Conservation (phyloP, 2,888 invertebrate species). For the Lobophora halterata region DNA sequence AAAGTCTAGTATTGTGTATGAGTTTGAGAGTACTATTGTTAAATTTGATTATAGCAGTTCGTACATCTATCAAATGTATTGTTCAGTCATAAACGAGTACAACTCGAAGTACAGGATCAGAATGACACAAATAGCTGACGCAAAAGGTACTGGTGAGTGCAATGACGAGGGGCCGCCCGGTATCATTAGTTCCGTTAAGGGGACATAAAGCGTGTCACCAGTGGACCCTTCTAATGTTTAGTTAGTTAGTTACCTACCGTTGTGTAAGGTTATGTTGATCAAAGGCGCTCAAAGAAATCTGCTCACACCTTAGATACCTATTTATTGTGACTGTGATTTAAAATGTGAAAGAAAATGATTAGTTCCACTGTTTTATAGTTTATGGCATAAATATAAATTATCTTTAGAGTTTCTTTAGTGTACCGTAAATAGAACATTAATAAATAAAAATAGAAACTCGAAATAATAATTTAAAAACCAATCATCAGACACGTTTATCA, state of each 20-base stretch:
- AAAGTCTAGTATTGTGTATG: too few relatives aligned
- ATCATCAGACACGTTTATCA: too few relatives aligned
- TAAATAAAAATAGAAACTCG: too few relatives aligned
- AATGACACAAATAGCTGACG: conserved; percentile 48
- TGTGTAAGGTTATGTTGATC: too few relatives aligned
- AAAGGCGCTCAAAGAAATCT: conserved; percentile 7
- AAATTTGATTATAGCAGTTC: conserved; percentile 13
- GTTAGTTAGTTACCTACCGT: conserved; percentile 16
- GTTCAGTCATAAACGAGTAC: conserved; percentile 14
- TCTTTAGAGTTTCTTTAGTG: neutral
- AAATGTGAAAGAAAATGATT: conserved; percentile 4
- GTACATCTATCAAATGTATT: conserved; percentile 10
- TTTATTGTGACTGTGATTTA: conserved; percentile 7
- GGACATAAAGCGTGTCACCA: conserved; percentile 50
- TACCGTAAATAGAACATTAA: too few relatives aligned
- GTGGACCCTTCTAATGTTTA: conserved; percentile 26
- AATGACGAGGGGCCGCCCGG: conserved; percentile 42
- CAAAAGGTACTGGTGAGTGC: conserved; percentile 42
- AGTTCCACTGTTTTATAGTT: conserved; percentile 2
- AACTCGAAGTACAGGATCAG: conserved; percentile 35
- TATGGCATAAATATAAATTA: neutral
- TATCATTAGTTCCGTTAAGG: conserved; percentile 60
- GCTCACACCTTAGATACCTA: conserved; percentile 2
- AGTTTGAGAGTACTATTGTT: conserved; percentile 16
- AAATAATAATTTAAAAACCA: too few relatives aligned